Conservation (phyloP, 2,888 invertebrate species). For the Trilocha varians region DNA sequence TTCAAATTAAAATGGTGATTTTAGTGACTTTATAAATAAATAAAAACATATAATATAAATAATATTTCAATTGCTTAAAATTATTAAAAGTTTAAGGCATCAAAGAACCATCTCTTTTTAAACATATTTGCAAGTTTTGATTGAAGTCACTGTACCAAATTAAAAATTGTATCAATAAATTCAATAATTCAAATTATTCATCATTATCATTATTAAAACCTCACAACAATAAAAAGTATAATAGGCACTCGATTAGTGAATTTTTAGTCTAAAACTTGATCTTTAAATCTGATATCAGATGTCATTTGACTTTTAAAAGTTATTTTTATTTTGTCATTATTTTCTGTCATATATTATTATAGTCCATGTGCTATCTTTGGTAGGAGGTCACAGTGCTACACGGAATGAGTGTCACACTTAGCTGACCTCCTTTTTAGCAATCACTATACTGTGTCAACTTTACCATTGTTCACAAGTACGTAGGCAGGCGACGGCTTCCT, state of each 20-base stretch:
- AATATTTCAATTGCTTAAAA: no score
- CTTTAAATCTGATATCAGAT: not conserved
- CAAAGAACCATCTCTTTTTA: not conserved
- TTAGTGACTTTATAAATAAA: not conserved
- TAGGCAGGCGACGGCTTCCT: conserved; percentile 64
- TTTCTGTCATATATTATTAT: not conserved
- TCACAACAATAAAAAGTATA: not conserved
- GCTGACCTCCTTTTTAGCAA: conserved; percentile 22
- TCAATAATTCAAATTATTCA: not conserved
- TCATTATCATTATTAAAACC: not conserved
- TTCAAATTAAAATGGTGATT: not conserved
- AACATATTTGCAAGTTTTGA: not conserved
- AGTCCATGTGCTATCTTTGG: conserved; percentile 29
- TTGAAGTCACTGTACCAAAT: not conserved
- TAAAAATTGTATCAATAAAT: not conserved
- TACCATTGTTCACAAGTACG: conserved; percentile 37
- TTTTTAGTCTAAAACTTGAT: not conserved
- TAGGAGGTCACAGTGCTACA: conserved; percentile 36
- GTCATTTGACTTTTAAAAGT: not conserved
- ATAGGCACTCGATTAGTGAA: not conserved
- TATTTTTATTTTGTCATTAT: not conserved
- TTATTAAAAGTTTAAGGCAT: not conserved
- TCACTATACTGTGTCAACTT: conserved; percentile 57
- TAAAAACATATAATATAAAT: no score
- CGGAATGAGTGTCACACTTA: conserved; percentile 28